Evolutionary conservation across 2,888 invertebrate species (phyloP).

Genomic region (Brenthis daphne): DNA sequence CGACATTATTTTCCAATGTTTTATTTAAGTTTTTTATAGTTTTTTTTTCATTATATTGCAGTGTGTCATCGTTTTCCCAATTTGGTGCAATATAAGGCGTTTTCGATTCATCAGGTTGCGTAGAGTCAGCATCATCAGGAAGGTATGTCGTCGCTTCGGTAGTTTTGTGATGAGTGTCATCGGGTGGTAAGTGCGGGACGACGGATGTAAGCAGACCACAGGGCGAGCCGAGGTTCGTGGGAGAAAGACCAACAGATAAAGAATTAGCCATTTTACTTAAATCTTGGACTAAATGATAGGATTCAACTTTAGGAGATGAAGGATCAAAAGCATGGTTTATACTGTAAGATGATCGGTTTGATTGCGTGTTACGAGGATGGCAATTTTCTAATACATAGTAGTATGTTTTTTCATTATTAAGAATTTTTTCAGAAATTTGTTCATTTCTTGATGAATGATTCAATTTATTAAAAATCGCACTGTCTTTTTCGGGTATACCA

Average conservation of each 20-base stretch:
- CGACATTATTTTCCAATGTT: slow-evolving; percentile 29
- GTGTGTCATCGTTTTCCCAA: slow-evolving; percentile 42
- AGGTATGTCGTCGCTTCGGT: slow-evolving; percentile 48
- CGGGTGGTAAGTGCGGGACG: slow-evolving; percentile 63
- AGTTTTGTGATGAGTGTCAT: slow-evolving; percentile 59
- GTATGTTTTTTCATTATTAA: slow-evolving; percentile 29
- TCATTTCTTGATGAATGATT: slow-evolving; percentile 40
- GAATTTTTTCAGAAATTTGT: slow-evolving; percentile 38
- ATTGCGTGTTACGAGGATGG: slow-evolving; percentile 18
- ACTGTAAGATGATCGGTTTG: slow-evolving; percentile 18
- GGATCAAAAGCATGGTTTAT: slow-evolving; percentile 29
- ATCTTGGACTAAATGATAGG: slow-evolving; percentile 64
- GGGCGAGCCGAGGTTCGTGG: slow-evolving; percentile 77
- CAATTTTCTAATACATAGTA: slow-evolving; percentile 13
- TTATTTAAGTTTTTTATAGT: slow-evolving; percentile 27
- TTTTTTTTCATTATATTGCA: slow-evolving; percentile 45
- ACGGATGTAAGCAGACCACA: slow-evolving; percentile 74
- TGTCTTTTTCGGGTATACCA: slow-evolving; percentile 52
- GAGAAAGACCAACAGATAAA: slow-evolving; percentile 82
- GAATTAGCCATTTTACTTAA: slow-evolving; percentile 82
- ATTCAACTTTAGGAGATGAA: slow-evolving; percentile 22
- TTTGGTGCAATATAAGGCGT: slow-evolving; percentile 17
- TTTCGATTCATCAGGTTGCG: slow-evolving; percentile 40
- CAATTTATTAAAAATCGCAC: slow-evolving; percentile 61
- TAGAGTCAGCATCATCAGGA: slow-evolving; percentile 30